Evolutionary conservation across 2,113 vertebrate genomes (phyloP), one percentile per base, ranked within the genome.

Genomic region (Anser brachyrhynchus): DNA sequence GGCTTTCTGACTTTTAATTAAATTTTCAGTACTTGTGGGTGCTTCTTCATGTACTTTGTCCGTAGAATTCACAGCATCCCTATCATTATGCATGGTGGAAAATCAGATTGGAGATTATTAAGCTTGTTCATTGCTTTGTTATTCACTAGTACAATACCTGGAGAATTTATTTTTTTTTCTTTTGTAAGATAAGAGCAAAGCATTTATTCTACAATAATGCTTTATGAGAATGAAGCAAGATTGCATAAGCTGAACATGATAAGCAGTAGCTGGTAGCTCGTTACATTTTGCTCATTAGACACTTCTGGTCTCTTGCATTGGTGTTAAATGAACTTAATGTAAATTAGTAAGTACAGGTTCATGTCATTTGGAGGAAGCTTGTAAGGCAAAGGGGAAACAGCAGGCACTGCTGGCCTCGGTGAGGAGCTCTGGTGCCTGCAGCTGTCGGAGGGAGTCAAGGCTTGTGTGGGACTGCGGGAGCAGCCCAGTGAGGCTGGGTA

Each of bases 1-100:
- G 98, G 97, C 98, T 98, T 98, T 98, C 98, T 98, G 98, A 98
- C 98, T 99, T 98, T 99, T 99, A 99, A 99, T 99, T 99, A 99
- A 99, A 99, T 98, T 98, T 98, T 98, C 97, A 98, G 97, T 98
- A 97, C 98, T 98, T 98, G 97, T 97, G 97, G 97, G 84, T 97
- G 97, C 97, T 97, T 97, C 97, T 96, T 96, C 97, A 87, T 97
- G 97, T 97, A 97, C 97, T 96, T 98, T 96, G 98, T 96, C 97
- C 98, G 92, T 85, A 95, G 97, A 97, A 97, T 97, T 97, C 79
- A 84, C 89, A 91, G 97, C 80, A 96, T 97, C 93, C 97, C 97
- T 95, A 97, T 97, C 96, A 97, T 98, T 98, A 98, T 97, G 91
- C 96, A 93, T 9, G 2, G 92, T 95, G 90, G 95, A 97, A 97